A percentile compares a stretch with the other conserved stretches of the same genome.
Evolutionary conservation across 2,113 vertebrate species (phyloP).

Genomic region (Empidonax traillii): DNA sequence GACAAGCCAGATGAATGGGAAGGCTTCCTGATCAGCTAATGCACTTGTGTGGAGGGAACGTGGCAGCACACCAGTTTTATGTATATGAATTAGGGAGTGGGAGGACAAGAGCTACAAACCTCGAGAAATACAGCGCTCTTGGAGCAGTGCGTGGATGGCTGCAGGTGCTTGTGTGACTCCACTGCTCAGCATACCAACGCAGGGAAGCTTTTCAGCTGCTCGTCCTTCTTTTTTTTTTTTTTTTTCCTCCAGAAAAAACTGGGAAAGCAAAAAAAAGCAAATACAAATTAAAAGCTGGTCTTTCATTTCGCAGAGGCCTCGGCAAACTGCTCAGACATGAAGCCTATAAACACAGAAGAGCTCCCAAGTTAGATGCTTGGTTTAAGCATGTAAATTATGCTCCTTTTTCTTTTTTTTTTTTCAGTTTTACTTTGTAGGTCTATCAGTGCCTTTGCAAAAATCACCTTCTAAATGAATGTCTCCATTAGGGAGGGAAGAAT

Average conservation of each 20-base stretch:
- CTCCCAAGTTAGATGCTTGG: neutral
- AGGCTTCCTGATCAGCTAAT: slow-evolving; percentile 55
- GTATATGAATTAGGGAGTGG: slow-evolving; percentile 59
- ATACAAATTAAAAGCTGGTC: slow-evolving; percentile 12
- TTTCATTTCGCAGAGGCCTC: neutral
- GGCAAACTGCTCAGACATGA: neutral
- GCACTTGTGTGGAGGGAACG: slow-evolving; percentile 29
- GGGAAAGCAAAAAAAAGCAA: slow-evolving; percentile 13
- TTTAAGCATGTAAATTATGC: neutral
- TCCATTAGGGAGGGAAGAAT: slow-evolving; percentile 9
- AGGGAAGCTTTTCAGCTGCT: slow-evolving; percentile 28
- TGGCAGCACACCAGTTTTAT: slow-evolving; percentile 51
- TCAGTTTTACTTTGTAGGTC: neutral
- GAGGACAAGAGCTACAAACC: slow-evolving; percentile 59
- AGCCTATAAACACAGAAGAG: neutral
- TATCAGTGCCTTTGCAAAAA: slow-evolving; percentile 8
- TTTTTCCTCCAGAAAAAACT: neutral
- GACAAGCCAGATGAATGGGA: slow-evolving; percentile 65
- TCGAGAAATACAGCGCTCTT: slow-evolving; percentile 36
- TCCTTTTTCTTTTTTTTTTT: neutral
- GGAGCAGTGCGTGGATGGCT: slow-evolving; percentile 44
- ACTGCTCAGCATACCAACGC: neutral
- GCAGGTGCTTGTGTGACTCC: slow-evolving; percentile 34
- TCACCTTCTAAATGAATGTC: neutral
- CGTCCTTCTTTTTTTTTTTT: neutral